Percentiles rank a stretch among this genome's conserved stretches.
Conservation (phyloP, 2,888 invertebrate species). For the Bibio marci region DNA sequence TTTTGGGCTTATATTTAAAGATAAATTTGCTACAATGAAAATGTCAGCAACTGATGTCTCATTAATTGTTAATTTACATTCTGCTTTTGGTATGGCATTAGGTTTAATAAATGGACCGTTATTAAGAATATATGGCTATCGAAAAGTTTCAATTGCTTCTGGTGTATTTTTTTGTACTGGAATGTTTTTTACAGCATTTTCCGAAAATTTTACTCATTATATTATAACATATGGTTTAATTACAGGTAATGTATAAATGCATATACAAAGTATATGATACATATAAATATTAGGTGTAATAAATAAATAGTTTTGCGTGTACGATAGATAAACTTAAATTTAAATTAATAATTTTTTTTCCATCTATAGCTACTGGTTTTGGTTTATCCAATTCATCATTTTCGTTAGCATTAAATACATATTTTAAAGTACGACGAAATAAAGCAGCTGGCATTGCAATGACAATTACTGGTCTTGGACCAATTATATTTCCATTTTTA, state of each 20-base stretch:
- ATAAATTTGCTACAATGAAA: constrained; percentile 37
- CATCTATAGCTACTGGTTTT: constrained; percentile 40
- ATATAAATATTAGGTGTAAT: too few relatives aligned
- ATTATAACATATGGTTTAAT: constrained; percentile 48
- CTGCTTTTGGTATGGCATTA: constrained; percentile 47
- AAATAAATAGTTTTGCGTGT: neutral
- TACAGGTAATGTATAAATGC: constrained; percentile 40
- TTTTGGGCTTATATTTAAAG: constrained; percentile 49
- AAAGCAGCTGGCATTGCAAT: constrained; percentile 44
- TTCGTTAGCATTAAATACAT: constrained; percentile 45
- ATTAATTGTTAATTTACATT: constrained; percentile 45
- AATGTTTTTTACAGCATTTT: constrained; percentile 38
- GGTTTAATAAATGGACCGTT: constrained; percentile 49
- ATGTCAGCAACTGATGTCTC: constrained; percentile 42
- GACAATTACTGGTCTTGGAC: constrained; percentile 47
- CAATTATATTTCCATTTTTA: constrained; percentile 45
- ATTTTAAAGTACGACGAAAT: constrained; percentile 41
- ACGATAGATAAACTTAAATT: neutral
- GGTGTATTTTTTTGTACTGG: constrained; percentile 37
- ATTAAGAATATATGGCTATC: constrained; percentile 40
- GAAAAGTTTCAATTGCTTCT: constrained; percentile 43
- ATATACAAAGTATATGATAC: too few relatives aligned
- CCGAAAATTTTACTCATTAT: constrained; percentile 38
- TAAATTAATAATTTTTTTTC: neutral
- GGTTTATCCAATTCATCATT: constrained; percentile 42